Conservation (phyloP, 2,888 invertebrate species). For the Megaustenia siamemsis region DNA sequence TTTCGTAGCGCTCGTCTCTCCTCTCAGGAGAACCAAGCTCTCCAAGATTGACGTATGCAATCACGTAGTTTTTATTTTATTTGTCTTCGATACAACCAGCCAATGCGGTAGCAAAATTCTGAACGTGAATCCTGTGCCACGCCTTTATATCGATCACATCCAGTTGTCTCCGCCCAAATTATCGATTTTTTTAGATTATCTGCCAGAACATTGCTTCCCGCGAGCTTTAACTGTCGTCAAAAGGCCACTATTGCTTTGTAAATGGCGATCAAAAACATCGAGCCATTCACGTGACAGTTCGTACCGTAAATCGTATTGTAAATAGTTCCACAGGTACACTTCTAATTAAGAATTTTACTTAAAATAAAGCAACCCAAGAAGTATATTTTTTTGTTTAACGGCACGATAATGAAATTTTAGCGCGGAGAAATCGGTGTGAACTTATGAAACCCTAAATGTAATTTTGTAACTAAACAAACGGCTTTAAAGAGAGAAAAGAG, state of each 20-base stretch:
- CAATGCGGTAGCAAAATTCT: neutral
- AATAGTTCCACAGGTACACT: conserved; percentile 14
- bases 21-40: no score
- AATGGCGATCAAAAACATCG: neutral
- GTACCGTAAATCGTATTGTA: conserved; percentile 24
- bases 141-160: neutral
- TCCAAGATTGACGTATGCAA: no score
- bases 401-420: neutral
- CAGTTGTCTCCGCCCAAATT: conserved; percentile 3
- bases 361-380: neutral
- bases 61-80: neutral
- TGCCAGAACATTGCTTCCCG: neutral
- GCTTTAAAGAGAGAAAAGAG: neutral
- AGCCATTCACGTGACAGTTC: neutral
- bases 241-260: neutral
- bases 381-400: neutral
- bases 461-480: neutral
- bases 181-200: neutral
- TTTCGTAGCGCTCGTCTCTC: neutral
- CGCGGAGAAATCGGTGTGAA: neutral
- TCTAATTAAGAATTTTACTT: neutral
- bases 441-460: conserved; percentile 3
- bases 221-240: neutral
- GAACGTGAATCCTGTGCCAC: neutral
- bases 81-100: neutral